phyloP scores from a whole-genome alignment of 1,140 invertebrate species.

The Helicorthomorpha holstii region DNA sequence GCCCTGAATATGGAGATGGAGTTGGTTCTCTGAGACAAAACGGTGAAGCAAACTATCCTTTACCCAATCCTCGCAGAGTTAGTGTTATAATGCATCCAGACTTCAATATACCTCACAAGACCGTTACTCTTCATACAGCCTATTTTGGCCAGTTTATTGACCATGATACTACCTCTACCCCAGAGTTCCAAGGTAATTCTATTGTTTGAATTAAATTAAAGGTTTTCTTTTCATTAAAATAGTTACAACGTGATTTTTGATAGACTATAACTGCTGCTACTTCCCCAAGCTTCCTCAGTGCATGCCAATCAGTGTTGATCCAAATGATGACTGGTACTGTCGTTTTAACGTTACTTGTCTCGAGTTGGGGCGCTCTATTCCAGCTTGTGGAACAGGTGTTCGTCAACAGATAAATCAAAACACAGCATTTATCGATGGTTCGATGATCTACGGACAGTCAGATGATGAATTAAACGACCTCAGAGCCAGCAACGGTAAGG shows the following conservation, averaged over 20 bases:
- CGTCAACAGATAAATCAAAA: constrained; percentile 88
- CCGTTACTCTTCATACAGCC: constrained; percentile 68
- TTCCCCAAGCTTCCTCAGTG: constrained; percentile 69
- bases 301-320: constrained; percentile 66
- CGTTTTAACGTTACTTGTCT: constrained; percentile 25
- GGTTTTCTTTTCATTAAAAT: neutral
- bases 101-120: constrained; percentile 16
- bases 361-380: constrained; percentile 27
- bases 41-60: no score
- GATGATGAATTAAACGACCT: neutral
- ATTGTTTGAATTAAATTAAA: neutral
- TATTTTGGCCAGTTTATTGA: constrained; percentile 78
- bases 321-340: constrained; percentile 68
- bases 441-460: constrained; percentile 54
- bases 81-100: constrained; percentile 21
- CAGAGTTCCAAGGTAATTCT: constrained; percentile 51
- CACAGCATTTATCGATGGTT: constrained; percentile 72
- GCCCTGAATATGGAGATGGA: constrained; percentile 38
- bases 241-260: neutral
- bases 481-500: no score
- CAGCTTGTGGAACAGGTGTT: constrained; percentile 36
- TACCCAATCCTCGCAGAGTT: constrained; percentile 19
- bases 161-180: constrained; percentile 85
- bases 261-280: constrained; percentile 48
- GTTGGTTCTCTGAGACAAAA: no score